These are phyloP conservation scores for Pristionchus maxplancki DNA, from an alignment of 2,888 invertebrate genomes.

Conservation along the genomic window DNA sequence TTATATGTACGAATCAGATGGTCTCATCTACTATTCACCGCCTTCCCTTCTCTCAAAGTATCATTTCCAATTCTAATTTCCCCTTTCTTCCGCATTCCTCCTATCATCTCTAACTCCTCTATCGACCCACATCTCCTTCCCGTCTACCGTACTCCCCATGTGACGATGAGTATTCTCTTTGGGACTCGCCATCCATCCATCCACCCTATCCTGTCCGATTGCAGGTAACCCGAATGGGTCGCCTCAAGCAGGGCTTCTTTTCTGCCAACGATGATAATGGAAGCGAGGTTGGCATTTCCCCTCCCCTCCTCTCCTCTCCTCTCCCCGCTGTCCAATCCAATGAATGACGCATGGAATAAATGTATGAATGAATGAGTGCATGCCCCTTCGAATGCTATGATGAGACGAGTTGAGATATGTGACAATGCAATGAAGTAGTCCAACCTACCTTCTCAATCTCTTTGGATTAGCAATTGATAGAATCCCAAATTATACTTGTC, in stretches of 20 bases:
- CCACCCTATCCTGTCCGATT: constrained; percentile 32
- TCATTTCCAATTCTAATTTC: constrained; percentile 7
- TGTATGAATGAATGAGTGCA: background rate
- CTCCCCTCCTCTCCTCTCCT: background rate
- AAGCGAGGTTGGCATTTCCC: constrained; percentile 33
- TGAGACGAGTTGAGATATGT: background rate
- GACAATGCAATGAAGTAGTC: background rate
- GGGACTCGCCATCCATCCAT: background rate
- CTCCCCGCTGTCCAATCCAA: background rate
- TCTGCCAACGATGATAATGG: constrained; percentile 50
- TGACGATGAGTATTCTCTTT: background rate
- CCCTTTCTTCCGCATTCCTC: background rate
- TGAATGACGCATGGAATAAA: too few species aligned
- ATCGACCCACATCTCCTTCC: background rate
- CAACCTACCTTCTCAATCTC: too few species aligned
- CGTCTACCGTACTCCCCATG: background rate
- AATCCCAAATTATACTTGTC: background rate
- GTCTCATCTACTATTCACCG: background rate
- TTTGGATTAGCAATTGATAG: too few species aligned
- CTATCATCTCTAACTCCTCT: background rate
- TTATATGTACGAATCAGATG: background rate
- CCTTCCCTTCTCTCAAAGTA: background rate
- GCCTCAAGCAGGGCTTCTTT: constrained; percentile 52
- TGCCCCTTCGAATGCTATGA: background rate
- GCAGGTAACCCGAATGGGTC: constrained; percentile 52